Evolutionary conservation across 2,888 invertebrate genomes (phyloP), one percentile per base, ranked within the genome.

Genomic region (Caradrina clavipalpis): DNA sequence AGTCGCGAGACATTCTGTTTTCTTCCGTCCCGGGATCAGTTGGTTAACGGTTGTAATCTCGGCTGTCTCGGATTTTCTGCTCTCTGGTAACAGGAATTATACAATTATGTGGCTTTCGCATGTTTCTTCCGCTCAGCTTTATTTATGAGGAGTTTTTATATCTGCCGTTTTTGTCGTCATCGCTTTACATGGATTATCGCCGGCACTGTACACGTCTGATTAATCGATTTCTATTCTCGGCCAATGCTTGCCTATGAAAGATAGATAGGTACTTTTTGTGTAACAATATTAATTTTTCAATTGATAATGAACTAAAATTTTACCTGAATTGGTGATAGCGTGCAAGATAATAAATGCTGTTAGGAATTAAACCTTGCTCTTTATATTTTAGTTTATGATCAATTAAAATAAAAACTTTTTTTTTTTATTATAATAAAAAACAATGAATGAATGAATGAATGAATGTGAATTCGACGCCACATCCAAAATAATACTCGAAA

Each of bases 21-120:
- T 94, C 94, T 94, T 95, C 93, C 92, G 89, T 89, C 83, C 90
- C 89, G 93, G 93, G 94, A 95, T 95, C 95, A 94, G 94, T 95
- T 93, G 94, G 95, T 95, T 95, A 95, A 92, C 93, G 92, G 92
- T 91, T 92, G 91, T 95, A 95, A 95, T 95, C 95, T 93, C 92
- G 90, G 91, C 86, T 92, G 91, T 92, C 91, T 92, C 88, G 90
- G 93, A 93, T 93, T 94, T 93, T 90, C 91, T 89, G 89, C 89
- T 91, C 88, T 87, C 88, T 90, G 86, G 87, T 89, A 91, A 86
- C 88, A 90, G 90, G 92, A 93, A 93, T 94, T 93, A 93, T 91
- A 91, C 90, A 92, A 94, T 94, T 93, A 94, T 91, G 89, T 88
- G 90, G 88, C 86, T 89, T 91, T 84, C 87, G 84, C 86, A 83